These are phyloP conservation scores for Brachirus orientalis DNA, from an alignment of 2,113 vertebrate genomes.

Conservation along the genomic window DNA sequence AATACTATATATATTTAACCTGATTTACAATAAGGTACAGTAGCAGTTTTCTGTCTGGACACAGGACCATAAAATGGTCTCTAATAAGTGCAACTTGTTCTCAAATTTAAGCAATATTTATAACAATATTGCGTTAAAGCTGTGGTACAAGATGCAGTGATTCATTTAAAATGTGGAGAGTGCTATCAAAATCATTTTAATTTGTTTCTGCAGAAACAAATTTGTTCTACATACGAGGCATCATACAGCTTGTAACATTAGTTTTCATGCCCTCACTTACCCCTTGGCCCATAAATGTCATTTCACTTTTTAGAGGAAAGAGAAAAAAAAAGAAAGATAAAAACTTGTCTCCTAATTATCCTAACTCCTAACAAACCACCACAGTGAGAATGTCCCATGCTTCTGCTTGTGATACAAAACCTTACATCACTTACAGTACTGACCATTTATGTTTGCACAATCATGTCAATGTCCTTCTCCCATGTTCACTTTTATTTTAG, in stretches of 20 bases:
- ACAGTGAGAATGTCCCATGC: too few relatives aligned
- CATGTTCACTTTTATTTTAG: background rate
- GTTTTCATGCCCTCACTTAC: background rate
- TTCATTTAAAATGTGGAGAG: too few relatives aligned
- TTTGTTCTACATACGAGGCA: too few relatives aligned
- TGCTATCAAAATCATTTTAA: too few relatives aligned
- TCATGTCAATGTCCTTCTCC: background rate
- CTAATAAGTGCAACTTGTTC: background rate
- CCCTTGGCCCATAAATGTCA: background rate
- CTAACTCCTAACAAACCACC: too few relatives aligned
- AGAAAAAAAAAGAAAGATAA: too few relatives aligned
- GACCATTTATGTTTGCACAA: background rate
- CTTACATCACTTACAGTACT: background rate
- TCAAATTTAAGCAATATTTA: too few relatives aligned
- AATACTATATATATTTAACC: background rate
- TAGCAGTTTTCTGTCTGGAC: conserved; percentile 1
- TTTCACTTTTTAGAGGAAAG: too few relatives aligned
- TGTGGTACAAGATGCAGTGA: background rate
- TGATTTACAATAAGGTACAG: conserved; percentile 4
- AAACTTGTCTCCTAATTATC: too few relatives aligned
- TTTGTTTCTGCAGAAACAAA: too few relatives aligned
- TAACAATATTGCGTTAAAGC: background rate
- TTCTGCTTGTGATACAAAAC: too few relatives aligned
- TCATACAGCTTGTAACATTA: background rate
- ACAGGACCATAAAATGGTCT: conserved; percentile 5